Percentiles rank a stretch among this genome's conserved stretches.
Evolutionary conservation across 2,113 vertebrate species (phyloP).

Genomic region (Poeciliopsis retropinna): DNA sequence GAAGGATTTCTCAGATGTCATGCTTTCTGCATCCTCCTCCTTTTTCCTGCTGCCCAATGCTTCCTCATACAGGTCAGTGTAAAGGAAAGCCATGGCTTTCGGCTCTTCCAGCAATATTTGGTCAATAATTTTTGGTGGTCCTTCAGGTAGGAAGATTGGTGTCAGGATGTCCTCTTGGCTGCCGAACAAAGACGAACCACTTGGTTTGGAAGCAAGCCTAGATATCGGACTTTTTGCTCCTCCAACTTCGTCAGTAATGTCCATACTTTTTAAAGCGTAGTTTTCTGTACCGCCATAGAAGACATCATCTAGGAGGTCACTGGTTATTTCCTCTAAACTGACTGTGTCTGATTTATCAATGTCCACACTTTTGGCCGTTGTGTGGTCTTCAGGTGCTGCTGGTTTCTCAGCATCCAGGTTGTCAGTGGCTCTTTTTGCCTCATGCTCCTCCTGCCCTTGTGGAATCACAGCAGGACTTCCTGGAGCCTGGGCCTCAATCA

Average conservation of each 20-base stretch:
- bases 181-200: constrained; percentile 84
- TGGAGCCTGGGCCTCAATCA: constrained; percentile 85
- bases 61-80: constrained; percentile 90
- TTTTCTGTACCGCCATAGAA: constrained; percentile 81
- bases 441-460: constrained; percentile 39
- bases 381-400: background rate
- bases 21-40: constrained; percentile 85
- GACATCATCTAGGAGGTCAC: constrained; percentile 85
- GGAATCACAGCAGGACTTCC: constrained; percentile 37
- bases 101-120: constrained; percentile 89
- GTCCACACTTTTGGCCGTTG: constrained; percentile 25
- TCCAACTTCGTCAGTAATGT: constrained; percentile 48
- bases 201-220: constrained; percentile 71
- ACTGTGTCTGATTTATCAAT: constrained; percentile 51
- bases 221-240: constrained; percentile 5
- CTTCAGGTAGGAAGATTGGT: constrained; percentile 84
- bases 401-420: constrained; percentile 36
- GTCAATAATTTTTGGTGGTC: constrained; percentile 83
- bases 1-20: constrained; percentile 86
- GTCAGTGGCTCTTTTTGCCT: constrained; percentile 26
- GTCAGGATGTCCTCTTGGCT: constrained; percentile 85
- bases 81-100: constrained; percentile 90
- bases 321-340: constrained; percentile 79
- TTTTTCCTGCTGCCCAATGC: constrained; percentile 79
- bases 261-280: constrained; percentile 21